Base-by-base conservation (phyloP, 2,797 vertebrate species). In the Syngnathus acus region DNA sequence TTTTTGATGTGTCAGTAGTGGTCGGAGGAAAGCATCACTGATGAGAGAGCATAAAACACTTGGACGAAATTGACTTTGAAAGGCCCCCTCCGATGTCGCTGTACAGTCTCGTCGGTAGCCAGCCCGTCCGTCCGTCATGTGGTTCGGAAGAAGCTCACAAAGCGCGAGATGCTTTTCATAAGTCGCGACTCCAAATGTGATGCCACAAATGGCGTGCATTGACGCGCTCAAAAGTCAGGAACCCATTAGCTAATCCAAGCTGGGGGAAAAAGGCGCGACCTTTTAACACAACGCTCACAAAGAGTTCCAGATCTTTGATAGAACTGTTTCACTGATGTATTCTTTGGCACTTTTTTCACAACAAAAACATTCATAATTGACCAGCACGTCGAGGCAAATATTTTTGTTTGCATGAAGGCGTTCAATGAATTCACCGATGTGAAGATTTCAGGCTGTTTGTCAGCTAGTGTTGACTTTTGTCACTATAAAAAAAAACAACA, bases 1-100 rank as follows among this genome's bases (percentile, higher is more conserved):
- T 61, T 61, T 61, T 61, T 42, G n/a, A 61, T 61, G 39, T 61
- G 39, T 61, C 39, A 13, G 19, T 57, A 6, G 55, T 4, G 55
- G 55, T 57, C 55, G 9, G 40, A 13, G 59, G 39, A 42, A 42
- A 42, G 59, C n/a, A 39, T 61, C n/a, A 9, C 39, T 61, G 39
- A n/a, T 42, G 39, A 61, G 59, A 21, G n/a, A 61, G 1, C 4
- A 4, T 59, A 61, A 61, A 61, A 42, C n/a, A 11, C 2, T 61
- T 14, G 23, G 17, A 61, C 21, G 59, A 21, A 40, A 10, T 61
- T 6, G 7, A 3, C 10, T 61, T 61, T 43, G 6, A 61, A 61
- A 61, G n/a, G 9, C 10, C 58, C 3, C 40, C 19, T n/a, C n/a
- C 6, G 1, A 32, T 55, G 23, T 55, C 11, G 10, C 53, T 23